phyloP scores from a whole-genome alignment of 2,113 vertebrate genomes.

The Spilogale gracilis region DNA sequence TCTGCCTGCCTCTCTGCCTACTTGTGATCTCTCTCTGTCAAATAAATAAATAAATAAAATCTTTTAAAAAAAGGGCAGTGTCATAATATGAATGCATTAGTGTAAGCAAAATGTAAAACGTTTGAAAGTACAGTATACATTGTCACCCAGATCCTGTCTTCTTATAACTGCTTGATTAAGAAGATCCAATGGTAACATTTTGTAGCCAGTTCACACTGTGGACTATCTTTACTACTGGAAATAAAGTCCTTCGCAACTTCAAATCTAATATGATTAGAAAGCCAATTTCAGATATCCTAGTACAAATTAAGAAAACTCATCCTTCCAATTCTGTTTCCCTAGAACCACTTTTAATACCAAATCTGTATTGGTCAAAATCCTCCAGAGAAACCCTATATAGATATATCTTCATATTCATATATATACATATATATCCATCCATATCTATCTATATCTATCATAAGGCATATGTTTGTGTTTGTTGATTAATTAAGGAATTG shows the following conservation, averaged over 20 bases:
- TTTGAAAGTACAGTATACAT: background rate
- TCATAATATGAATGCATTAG: background rate
- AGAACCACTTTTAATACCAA: background rate
- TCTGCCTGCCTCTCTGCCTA: no score
- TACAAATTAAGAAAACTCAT: background rate
- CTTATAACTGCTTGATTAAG: background rate
- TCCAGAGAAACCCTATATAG: background rate
- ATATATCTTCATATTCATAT: background rate
- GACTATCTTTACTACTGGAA: background rate
- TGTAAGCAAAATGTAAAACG: background rate
- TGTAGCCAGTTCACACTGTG: background rate
- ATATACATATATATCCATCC: background rate
- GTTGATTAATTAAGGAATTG: background rate
- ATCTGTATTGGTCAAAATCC: background rate
- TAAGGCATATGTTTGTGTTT: background rate
- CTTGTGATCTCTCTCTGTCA: no score
- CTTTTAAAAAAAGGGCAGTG: no score
- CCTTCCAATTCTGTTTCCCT: background rate
- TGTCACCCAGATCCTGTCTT: background rate
- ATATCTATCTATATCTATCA: background rate
- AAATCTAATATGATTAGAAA: background rate
- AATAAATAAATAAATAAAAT: no score
- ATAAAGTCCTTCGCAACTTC: background rate
- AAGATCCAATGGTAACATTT: background rate
- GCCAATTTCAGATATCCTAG: background rate